Evolutionary conservation across 2,113 vertebrate genomes (phyloP).

Genomic region (Mystacornis crossleyi): DNA sequence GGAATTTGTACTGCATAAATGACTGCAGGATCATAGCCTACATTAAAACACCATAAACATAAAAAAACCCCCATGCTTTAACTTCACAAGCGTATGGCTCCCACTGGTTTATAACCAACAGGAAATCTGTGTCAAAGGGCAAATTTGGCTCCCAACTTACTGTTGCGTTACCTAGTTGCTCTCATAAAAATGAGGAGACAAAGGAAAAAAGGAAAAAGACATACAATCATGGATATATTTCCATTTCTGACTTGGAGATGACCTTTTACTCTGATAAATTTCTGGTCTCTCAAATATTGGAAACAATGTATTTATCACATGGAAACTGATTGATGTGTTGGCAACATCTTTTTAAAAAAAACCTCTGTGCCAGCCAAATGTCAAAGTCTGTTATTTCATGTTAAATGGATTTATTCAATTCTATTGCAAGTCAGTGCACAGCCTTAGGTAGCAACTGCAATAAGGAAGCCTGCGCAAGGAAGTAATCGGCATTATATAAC

Average conservation of each 20-base stretch:
- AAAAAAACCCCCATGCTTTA: not conserved
- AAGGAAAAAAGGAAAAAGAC: not conserved
- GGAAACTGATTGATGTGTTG: not conserved
- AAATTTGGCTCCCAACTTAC: not conserved
- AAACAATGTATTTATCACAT: slow-evolving; percentile 4
- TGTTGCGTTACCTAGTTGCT: not conserved
- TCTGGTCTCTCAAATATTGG: not conserved
- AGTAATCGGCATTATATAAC: not conserved
- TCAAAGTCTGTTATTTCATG: not conserved
- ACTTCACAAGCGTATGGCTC: slow-evolving; percentile 1
- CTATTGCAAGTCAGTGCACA: not conserved
- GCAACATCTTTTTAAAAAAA: not conserved
- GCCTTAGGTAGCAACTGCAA: not conserved
- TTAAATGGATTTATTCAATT: not conserved
- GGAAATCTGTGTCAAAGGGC: slow-evolving; percentile 11
- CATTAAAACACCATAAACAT: slow-evolving; percentile 6
- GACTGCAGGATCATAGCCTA: not conserved
- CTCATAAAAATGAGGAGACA: not conserved
- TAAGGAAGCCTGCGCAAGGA: not conserved
- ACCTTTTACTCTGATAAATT: not conserved
- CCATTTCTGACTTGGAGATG: not conserved
- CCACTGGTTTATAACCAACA: not conserved
- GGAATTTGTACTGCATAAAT: slow-evolving; percentile 24
- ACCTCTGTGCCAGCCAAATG: not conserved
- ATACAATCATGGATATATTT: not conserved